Percentiles rank a stretch among this genome's conserved stretches.
These are phyloP conservation scores for Hippoglossus hippoglossus DNA, from an alignment of 2,797 vertebrate genomes.

Conservation along the genomic window DNA sequence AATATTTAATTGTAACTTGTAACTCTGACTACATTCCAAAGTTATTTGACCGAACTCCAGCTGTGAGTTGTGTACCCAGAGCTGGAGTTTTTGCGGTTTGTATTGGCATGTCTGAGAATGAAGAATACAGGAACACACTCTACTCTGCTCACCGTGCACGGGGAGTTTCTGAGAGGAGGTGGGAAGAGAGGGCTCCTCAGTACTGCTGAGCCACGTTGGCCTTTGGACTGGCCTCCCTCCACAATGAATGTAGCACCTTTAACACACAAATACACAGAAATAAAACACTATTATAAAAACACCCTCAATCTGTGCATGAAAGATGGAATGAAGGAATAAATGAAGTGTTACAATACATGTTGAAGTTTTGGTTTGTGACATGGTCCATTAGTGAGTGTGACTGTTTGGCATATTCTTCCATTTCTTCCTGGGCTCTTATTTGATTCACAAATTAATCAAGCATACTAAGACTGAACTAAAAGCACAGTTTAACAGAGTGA, in stretches of 20 bases:
- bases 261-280: slow-evolving; percentile 35
- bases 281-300: not conserved
- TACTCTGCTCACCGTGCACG: slow-evolving; percentile 88
- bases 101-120: slow-evolving; percentile 10
- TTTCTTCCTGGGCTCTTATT: too few species aligned
- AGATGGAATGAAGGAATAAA: too few species aligned
- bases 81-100: not conserved
- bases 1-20: too few species aligned
- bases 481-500: not conserved
- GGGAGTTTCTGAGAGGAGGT: slow-evolving; percentile 93
- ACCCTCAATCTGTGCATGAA: not conserved
- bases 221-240: slow-evolving; percentile 86
- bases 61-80: too few species aligned
- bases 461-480: not conserved
- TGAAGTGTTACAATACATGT: not conserved
- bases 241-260: slow-evolving; percentile 86
- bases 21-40: too few species aligned
- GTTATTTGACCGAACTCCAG: too few species aligned
- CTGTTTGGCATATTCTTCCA: too few species aligned
- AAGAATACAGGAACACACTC: not conserved
- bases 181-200: slow-evolving; percentile 90
- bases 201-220: slow-evolving; percentile 72
- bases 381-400: too few species aligned
- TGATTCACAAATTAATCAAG: too few species aligned
- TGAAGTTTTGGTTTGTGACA: too few species aligned